Evolutionary conservation across 2,888 invertebrate genomes (phyloP).

Genomic region (Lapara coniferarum): DNA sequence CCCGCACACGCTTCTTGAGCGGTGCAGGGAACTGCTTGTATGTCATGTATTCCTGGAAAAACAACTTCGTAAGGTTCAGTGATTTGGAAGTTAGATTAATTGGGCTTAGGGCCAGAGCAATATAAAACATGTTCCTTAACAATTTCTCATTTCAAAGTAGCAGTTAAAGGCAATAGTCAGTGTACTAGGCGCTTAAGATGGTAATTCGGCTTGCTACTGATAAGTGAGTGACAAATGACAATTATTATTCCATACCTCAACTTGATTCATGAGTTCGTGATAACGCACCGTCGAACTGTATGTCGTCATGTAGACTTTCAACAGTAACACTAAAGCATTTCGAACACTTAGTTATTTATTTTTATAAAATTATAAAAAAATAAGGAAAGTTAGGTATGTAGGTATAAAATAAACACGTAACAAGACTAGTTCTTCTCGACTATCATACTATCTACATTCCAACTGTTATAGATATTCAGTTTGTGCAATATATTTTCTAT

Average conservation of each 20-base stretch:
- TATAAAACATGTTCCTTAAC: too few relatives aligned
- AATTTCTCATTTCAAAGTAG: background rate
- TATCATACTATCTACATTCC: too few relatives aligned
- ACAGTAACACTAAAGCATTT: conserved; percentile 50
- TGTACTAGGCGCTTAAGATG: too few relatives aligned
- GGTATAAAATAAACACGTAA: background rate
- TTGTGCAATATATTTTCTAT: too few relatives aligned
- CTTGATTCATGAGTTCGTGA: conserved; percentile 79
- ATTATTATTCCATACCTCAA: conserved; percentile 50
- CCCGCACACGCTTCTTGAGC: conserved; percentile 79
- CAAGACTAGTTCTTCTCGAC: too few relatives aligned
- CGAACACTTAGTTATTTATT: conserved; percentile 19
- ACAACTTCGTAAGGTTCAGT: background rate
- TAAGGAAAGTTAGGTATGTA: background rate
- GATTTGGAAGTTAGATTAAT: background rate
- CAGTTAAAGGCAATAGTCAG: too few relatives aligned
- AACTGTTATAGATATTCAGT: too few relatives aligned
- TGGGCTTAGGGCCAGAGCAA: too few relatives aligned
- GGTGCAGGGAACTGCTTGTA: conserved; percentile 82
- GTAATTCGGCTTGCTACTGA: background rate
- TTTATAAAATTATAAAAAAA: background rate
- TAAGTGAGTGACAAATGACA: background rate
- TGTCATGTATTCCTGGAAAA: conserved; percentile 80
- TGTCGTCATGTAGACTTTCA: conserved; percentile 55
- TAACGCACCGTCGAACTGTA: conserved; percentile 55